A percentile compares a stretch with the other conserved stretches of the same genome.
Conservation (phyloP, 2,797 vertebrate genomes). For the Hephaestus fuliginosus region DNA sequence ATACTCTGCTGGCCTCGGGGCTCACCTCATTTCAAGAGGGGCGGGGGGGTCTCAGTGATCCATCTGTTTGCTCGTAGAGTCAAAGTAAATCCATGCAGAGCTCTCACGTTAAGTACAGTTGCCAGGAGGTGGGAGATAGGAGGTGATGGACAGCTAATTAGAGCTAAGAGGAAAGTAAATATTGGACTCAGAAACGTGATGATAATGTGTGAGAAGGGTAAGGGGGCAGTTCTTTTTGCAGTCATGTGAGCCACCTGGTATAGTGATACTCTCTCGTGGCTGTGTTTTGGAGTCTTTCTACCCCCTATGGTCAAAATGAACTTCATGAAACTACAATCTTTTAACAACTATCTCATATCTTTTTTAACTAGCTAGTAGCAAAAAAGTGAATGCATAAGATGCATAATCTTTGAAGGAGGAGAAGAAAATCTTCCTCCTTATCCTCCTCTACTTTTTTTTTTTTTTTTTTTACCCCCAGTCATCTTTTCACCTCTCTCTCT, state of each 20-base stretch:
- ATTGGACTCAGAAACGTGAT: not conserved
- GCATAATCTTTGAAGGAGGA: too few relatives aligned
- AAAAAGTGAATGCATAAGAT: too few relatives aligned
- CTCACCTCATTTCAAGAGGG: not conserved
- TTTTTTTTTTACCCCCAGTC: conserved; percentile 79
- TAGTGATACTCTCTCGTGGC: not conserved
- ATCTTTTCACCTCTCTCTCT: conserved; percentile 80
- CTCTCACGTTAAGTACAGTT: not conserved
- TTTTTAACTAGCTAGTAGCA: too few relatives aligned
- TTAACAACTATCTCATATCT: not conserved
- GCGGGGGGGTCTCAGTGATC: not conserved
- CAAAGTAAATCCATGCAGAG: not conserved
- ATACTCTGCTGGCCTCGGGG: not conserved
- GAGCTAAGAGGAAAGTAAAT: not conserved
- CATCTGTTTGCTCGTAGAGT: not conserved
- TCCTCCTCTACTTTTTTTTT: conserved; percentile 87
- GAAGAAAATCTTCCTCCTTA: conserved; percentile 82
- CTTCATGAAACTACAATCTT: not conserved
- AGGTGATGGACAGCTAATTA: too few relatives aligned
- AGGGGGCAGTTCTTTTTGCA: not conserved
- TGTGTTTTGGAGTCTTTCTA: not conserved
- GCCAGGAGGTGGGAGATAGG: too few relatives aligned
- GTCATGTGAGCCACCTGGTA: not conserved
- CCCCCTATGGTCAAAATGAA: not conserved
- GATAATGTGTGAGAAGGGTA: not conserved